Conservation (phyloP, 2,797 vertebrate genomes). For the Ctenosaura bakeri region DNA sequence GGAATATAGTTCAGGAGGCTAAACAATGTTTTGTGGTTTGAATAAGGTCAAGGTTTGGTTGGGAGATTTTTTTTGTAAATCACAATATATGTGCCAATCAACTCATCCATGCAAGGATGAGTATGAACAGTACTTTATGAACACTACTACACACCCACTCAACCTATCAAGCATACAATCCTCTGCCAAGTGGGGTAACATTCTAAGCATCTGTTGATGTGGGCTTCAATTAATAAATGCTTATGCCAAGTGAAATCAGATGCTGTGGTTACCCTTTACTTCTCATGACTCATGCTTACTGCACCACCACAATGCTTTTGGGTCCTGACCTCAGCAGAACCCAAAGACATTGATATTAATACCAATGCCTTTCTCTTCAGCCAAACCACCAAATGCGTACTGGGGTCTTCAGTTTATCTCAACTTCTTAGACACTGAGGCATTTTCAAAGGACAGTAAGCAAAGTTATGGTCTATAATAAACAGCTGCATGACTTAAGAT, state of each 20-base stretch:
- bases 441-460: background rate
- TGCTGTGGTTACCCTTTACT: background rate
- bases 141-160: background rate
- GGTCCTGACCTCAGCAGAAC: background rate
- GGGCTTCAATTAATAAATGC: background rate
- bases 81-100: background rate
- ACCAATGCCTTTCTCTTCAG: background rate
- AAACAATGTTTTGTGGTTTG: background rate
- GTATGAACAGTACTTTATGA: background rate
- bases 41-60: background rate
- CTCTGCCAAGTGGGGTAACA: background rate
- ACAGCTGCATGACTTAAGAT: background rate
- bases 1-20: too few species aligned
- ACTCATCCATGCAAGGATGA: background rate
- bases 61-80: background rate
- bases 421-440: background rate
- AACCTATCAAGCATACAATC: background rate
- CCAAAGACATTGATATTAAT: background rate
- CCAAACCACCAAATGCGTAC: background rate
- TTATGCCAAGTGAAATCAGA: background rate
- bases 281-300: background rate
- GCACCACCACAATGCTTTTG: background rate
- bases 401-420: too few species aligned
- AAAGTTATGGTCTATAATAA: background rate
- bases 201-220: background rate